A percentile compares a stretch with the other conserved stretches of the same genome.
Evolutionary conservation across 1,140 invertebrate species (phyloP).

Genomic region (Spodoptera litura): DNA sequence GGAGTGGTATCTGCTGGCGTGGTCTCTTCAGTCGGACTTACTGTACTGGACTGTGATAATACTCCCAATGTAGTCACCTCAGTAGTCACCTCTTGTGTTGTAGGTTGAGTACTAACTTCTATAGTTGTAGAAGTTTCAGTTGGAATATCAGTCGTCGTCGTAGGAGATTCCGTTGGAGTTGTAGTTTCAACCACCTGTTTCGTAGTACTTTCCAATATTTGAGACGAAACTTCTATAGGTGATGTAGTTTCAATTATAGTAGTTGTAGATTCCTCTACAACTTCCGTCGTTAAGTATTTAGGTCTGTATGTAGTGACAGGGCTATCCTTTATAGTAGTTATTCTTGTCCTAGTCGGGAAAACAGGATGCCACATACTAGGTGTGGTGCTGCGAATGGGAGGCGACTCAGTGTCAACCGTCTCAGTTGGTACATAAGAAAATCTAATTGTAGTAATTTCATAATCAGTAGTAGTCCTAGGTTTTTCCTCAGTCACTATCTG

Average conservation of each 20-base stretch:
- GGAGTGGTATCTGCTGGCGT: conserved; percentile 44
- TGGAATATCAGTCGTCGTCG: conserved; percentile 15
- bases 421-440: conserved; percentile 79
- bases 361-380: conserved; percentile 66
- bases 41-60: conserved; percentile 37
- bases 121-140: conserved; percentile 48
- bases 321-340: conserved; percentile 65
- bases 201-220: conserved; percentile 59
- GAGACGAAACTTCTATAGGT: conserved; percentile 68
- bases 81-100: conserved; percentile 48
- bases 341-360: conserved; percentile 66
- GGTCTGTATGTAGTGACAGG: conserved; percentile 80
- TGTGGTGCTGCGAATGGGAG: conserved; percentile 53
- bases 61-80: conserved; percentile 38
- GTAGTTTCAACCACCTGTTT: conserved; percentile 42
- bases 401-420: conserved; percentile 57
- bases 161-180: conserved; percentile 7
- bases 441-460: conserved; percentile 79
- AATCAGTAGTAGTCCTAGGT: conserved; percentile 65
- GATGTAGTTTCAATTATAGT: conserved; percentile 61
- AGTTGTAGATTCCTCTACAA: conserved; percentile 66
- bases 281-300: conserved; percentile 67
- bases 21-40: conserved; percentile 41
- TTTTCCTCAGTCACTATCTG: conserved; percentile 57
- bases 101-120: conserved; percentile 28